Conservation (phyloP, 2,797 vertebrate genomes). For the Enoplosus armatus region DNA sequence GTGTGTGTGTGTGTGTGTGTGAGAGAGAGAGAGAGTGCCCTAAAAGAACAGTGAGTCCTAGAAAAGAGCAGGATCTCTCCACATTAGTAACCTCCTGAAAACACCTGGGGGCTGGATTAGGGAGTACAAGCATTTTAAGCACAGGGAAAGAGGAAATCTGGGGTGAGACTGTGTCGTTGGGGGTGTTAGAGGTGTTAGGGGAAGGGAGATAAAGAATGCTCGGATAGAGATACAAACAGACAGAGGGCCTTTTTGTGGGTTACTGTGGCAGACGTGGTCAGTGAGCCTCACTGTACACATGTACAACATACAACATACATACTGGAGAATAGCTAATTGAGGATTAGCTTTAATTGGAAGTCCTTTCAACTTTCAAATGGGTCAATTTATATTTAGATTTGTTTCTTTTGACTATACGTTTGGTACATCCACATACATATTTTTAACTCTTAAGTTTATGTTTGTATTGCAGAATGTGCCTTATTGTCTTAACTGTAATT, state of each 20-base stretch:
- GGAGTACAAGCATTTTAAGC: constrained; percentile 39
- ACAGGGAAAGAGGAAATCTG: constrained; percentile 2
- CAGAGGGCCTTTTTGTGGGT: background rate
- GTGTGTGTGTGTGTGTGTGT: constrained; percentile 9
- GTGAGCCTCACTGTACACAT: background rate
- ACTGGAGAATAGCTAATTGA: no score
- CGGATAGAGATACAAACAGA: background rate
- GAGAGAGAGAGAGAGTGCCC: no score
- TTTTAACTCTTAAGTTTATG: no score
- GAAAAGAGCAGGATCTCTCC: constrained; percentile 43
- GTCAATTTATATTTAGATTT: no score
- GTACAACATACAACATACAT: no score
- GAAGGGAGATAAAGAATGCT: constrained; percentile 16
- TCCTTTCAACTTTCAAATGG: no score
- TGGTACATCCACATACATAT: no score
- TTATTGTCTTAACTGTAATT: no score
- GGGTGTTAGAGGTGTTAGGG: constrained; percentile 2
- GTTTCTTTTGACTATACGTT: no score
- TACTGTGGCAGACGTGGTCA: background rate
- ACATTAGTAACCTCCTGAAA: constrained; percentile 53
- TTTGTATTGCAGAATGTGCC: no score
- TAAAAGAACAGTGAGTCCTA: constrained; percentile 61
- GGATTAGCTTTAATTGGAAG: no score
- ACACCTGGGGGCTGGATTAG: constrained; percentile 55
- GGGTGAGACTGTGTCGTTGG: constrained; percentile 24